Conservation (phyloP, 1,140 invertebrate genomes). For the Drosophila eugracilis region DNA sequence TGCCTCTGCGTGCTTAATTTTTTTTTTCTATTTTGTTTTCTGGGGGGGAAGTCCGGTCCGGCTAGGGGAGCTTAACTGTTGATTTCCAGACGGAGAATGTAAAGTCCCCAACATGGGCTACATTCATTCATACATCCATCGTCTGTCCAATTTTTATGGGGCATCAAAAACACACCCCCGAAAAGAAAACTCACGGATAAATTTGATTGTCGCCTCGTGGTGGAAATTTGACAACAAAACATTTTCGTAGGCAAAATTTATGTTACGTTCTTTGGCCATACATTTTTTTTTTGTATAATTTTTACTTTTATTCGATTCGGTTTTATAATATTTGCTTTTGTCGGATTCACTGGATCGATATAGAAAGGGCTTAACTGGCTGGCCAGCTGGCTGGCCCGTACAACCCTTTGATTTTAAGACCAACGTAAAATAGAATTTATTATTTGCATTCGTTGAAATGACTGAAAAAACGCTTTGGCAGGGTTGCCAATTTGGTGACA, state of each 20-base stretch:
- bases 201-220: conserved; percentile 75
- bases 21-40: neutral
- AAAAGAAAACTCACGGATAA: conserved; percentile 39
- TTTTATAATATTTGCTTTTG: conserved; percentile 45
- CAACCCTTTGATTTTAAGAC: conserved; percentile 49
- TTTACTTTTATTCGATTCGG: conserved; percentile 67
- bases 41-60: conserved; percentile 10
- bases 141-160: conserved; percentile 22
- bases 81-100: conserved; percentile 41
- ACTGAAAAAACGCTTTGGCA: neutral
- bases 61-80: conserved; percentile 43
- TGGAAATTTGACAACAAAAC: conserved; percentile 74
- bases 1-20: neutral
- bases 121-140: conserved; percentile 7
- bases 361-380: conserved; percentile 7
- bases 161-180: neutral
- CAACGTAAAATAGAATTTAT: conserved; percentile 75
- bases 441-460: conserved; percentile 60
- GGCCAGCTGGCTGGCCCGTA: conserved; percentile 35
- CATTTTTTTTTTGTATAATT: conserved; percentile 62
- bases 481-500: conserved; percentile 45
- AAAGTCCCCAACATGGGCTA: conserved; percentile 11
- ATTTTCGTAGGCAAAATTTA: conserved; percentile 71
- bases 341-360: conserved; percentile 12
- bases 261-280: conserved; percentile 25